These are phyloP conservation scores for Etheostoma perlongum DNA, from an alignment of 2,797 vertebrate species.

Conservation along the genomic window DNA sequence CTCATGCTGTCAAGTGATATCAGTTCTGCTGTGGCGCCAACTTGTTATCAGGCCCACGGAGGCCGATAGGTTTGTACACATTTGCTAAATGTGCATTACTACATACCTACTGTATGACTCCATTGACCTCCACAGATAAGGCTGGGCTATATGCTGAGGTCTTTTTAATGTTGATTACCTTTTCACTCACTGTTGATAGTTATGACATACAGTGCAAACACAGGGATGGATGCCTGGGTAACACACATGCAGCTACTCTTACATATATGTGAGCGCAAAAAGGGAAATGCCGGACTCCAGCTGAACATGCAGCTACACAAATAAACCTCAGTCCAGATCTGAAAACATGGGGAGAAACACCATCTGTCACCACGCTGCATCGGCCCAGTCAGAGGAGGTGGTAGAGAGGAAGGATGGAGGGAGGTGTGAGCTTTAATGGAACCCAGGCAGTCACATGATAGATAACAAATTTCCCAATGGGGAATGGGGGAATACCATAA, in stretches of 20 bases:
- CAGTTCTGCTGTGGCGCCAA: constrained; percentile 59
- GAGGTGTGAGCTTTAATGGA: constrained; percentile 65
- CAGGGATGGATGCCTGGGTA: constrained; percentile 15
- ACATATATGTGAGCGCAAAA: constrained; percentile 5
- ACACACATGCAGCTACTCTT: constrained; percentile 7
- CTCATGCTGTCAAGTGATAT: constrained; percentile 62
- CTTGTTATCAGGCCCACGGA: constrained; percentile 62
- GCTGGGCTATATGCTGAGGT: constrained; percentile 11
- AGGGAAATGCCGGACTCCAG: constrained; percentile 36
- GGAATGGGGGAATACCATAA: constrained; percentile 75
- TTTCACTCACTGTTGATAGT: constrained; percentile 13
- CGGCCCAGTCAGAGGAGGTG: constrained; percentile 22
- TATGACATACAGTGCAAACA: constrained; percentile 17
- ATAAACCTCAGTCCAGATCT: constrained; percentile 52
- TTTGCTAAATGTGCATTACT: constrained; percentile 68
- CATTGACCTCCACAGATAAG: constrained; percentile 52
- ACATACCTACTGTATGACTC: constrained; percentile 66
- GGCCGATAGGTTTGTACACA: constrained; percentile 55
- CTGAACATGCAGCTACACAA: constrained; percentile 41
- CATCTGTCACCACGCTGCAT: constrained; percentile 51
- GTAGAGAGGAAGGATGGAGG: constrained; percentile 34
- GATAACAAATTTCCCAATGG: constrained; percentile 74
- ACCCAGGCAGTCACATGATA: constrained; percentile 71
- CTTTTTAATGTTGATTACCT: constrained; percentile 34
- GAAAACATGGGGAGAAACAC: constrained; percentile 44